Percentiles rank a stretch among this genome's conserved stretches.
These are phyloP conservation scores for Synanthedon formicaeformis DNA, from an alignment of 2,888 invertebrate species.

Conservation along the genomic window DNA sequence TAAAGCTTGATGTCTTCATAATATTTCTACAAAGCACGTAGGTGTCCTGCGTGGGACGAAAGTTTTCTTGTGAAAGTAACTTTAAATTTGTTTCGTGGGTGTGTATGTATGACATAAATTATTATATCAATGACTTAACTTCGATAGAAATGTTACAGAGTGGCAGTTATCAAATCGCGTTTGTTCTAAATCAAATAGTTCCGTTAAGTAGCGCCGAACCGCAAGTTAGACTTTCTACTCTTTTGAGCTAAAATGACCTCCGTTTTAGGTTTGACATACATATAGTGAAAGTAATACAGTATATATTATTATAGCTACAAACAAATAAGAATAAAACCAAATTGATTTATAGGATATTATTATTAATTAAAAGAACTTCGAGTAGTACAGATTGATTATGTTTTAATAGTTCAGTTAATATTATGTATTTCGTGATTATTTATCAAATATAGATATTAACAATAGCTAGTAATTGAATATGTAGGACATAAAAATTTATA, in stretches of 20 bases:
- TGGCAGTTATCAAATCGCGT: background rate
- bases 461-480: no score
- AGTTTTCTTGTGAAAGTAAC: conserved; percentile 10
- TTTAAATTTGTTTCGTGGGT: conserved; percentile 8
- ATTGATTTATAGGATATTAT: background rate
- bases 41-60: conserved; percentile 8
- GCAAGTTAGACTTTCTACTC: conserved; percentile 19
- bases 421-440: no score
- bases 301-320: background rate
- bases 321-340: background rate
- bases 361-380: no score
- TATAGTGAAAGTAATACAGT: conserved; percentile 38
- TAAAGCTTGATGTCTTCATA: background rate
- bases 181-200: conserved; percentile 2
- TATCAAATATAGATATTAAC: no score
- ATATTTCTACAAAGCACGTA: background rate
- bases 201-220: conserved; percentile 17
- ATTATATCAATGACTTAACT: background rate
- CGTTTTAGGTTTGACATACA: conserved; percentile 14
- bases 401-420: no score
- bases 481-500: no score
- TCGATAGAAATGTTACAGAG: background rate
- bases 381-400: background rate
- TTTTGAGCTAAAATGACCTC: conserved; percentile 20
- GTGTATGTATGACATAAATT: conserved; percentile 1